phyloP scores from a whole-genome alignment of 2,888 invertebrate species.

The Drosophila kuntzei region DNA sequence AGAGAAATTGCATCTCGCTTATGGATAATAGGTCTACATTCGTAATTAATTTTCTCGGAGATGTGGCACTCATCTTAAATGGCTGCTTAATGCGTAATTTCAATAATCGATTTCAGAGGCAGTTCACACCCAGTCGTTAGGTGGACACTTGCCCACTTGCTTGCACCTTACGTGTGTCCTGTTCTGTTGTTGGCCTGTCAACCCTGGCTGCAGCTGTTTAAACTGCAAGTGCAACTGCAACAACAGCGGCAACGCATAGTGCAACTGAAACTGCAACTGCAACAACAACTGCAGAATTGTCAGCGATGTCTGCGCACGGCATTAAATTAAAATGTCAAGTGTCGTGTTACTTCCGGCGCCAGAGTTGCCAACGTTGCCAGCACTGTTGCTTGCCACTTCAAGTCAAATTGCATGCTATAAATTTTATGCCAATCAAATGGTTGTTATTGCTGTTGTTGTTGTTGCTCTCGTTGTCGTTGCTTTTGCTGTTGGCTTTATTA shows the following conservation, averaged over 20 bases:
- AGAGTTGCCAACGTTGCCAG: constrained; percentile 62
- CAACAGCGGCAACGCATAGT: constrained; percentile 1
- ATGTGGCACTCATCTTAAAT: constrained; percentile 34
- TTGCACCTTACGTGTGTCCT: constrained; percentile 6
- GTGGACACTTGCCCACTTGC: constrained; percentile 23
- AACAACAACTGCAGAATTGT: constrained; percentile 30
- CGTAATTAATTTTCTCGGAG: constrained; percentile 53
- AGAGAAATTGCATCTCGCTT: constrained; percentile 1
- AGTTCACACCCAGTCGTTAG: not conserved
- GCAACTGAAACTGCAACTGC: constrained; percentile 1
- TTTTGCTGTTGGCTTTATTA: constrained; percentile 34
- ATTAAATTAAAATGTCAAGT: constrained; percentile 81
- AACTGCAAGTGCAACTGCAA: constrained; percentile 11
- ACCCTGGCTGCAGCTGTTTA: constrained; percentile 24
- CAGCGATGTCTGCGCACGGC: constrained; percentile 69
- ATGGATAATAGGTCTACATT: constrained; percentile 19
- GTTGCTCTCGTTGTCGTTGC: constrained; percentile 17
- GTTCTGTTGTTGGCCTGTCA: constrained; percentile 33
- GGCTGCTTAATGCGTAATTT: constrained; percentile 29
- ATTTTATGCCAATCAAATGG: constrained; percentile 78
- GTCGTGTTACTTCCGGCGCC: constrained; percentile 79
- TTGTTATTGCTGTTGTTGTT: constrained; percentile 17
- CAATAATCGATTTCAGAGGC: constrained; percentile 53
- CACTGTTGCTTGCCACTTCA: constrained; percentile 56
- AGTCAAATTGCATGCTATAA: constrained; percentile 81